Base-by-base conservation (phyloP, 2,797 vertebrate species). In the Melanotaenia maccullochi region DNA sequence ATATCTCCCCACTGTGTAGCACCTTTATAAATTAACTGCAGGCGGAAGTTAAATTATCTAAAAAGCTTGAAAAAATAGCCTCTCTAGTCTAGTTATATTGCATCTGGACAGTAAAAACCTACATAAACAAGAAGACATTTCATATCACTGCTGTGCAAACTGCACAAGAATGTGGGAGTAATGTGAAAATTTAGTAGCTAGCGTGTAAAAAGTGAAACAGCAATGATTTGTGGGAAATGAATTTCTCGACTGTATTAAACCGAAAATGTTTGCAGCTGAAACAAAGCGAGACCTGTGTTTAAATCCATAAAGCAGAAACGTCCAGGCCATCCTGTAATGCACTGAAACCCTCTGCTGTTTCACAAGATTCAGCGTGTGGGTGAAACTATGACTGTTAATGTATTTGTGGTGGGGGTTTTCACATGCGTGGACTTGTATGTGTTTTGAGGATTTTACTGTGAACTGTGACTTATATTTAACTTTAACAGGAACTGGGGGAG, bases 301-400 rank as follows among this genome's bases (percentile, higher is more conserved):
- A 44, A 47, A 56, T 54, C 1, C 4, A 18, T n/a, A 13, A 56
- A 51, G 18, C 35, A 38, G n/a, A 73, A 77, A 49, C 33, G 14
- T 42, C 32, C 35, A 30, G 44, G 3, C 12, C 47, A 51, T 60
- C 30, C 61, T 33, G 60, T 28, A 59, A 49, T 58, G 6, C 35
- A 20, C 70, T 3, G 51, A 84, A 88, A 86, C 64, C 47, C 42
- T 54, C 28, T 52, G 1, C n/a, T 35, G 4, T 62, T 52, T 76
- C 54, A 65, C 20, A n/a, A 76, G 71, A 71, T 28, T 59, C 38
- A 66, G 51, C 13, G 7, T 6, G 64, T 66, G 79, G 65, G 62
- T 18, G 84, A 87, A 88, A 86, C 78, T 70, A 60, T 67, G 79
- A 82, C 49, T 58, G 0, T 2, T n/a, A 18, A 54, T 24, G 63